Evolutionary conservation across 1,140 invertebrate species (phyloP).

Genomic region (Solenopsis fugax): DNA sequence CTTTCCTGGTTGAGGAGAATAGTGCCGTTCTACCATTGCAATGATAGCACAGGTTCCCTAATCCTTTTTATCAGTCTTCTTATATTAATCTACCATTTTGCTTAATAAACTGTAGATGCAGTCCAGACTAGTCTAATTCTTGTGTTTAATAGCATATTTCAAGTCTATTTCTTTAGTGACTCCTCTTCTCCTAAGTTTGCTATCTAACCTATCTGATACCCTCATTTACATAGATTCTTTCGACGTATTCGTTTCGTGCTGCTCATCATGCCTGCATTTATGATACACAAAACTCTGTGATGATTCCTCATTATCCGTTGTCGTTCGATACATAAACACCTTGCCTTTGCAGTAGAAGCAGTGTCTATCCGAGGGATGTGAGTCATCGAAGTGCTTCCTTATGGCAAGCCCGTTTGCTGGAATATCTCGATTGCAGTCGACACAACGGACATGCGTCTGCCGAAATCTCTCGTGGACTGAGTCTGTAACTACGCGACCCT

Average conservation of each 20-base stretch:
- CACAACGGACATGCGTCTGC: conserved; percentile 75
- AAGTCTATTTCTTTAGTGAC: no score
- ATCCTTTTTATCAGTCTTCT: no score
- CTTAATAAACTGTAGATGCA: no score
- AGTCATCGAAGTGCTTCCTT: conserved; percentile 80
- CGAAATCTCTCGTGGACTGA: conserved; percentile 82
- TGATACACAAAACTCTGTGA: conserved; percentile 77
- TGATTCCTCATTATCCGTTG: conserved; percentile 41
- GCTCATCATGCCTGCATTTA: conserved; percentile 71
- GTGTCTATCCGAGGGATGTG: conserved; percentile 73
- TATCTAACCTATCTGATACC: no score
- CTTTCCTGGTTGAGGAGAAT: no score
- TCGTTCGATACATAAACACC: conserved; percentile 79
- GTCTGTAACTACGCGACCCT: conserved; percentile 80
- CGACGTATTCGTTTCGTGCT: not conserved
- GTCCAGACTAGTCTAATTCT: no score
- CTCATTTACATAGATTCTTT: not conserved
- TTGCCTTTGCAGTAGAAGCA: conserved; percentile 82
- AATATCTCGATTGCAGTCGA: conserved; percentile 77
- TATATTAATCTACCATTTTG: no score
- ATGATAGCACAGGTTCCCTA: no score
- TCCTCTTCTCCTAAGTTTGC: no score
- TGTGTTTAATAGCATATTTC: no score
- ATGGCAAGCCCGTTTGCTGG: conserved; percentile 74
- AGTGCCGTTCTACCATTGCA: no score